phyloP scores from a whole-genome alignment of 2,797 vertebrate species.

The Sebastes umbrosus region DNA sequence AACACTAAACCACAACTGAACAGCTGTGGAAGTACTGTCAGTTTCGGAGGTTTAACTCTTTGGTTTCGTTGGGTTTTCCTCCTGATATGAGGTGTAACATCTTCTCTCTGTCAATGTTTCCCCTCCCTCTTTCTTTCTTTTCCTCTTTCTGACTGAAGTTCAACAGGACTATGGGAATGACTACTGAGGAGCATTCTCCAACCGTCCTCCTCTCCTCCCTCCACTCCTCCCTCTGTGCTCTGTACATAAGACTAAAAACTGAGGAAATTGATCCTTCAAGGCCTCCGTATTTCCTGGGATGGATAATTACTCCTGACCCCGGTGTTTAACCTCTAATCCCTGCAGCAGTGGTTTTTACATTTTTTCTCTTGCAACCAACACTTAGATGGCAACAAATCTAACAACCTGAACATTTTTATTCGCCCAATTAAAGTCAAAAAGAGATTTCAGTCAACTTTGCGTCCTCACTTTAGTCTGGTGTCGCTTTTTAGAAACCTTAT shows the following conservation, averaged over 20 bases:
- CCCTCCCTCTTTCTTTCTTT: slow-evolving; percentile 50
- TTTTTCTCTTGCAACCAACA: not conserved
- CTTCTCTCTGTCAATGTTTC: slow-evolving; percentile 8
- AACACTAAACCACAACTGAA: slow-evolving; percentile 8
- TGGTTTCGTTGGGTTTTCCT: slow-evolving; percentile 54
- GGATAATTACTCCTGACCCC: slow-evolving; percentile 34
- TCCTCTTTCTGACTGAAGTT: slow-evolving; percentile 73
- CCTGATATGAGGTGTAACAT: slow-evolving; percentile 63
- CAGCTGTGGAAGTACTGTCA: slow-evolving; percentile 28
- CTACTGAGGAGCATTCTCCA: slow-evolving; percentile 81
- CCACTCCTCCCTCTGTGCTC: slow-evolving; percentile 28
- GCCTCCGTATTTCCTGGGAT: slow-evolving; percentile 42
- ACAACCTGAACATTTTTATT: not conserved
- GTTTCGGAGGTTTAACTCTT: slow-evolving; percentile 45
- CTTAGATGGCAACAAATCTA: not conserved
- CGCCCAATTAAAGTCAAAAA: not conserved
- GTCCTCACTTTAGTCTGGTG: not conserved
- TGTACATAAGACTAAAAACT: slow-evolving; percentile 51
- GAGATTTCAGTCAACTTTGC: not conserved
- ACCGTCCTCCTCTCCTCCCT: slow-evolving; percentile 52
- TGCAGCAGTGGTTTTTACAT: slow-evolving; percentile 35
- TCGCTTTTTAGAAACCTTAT: not conserved
- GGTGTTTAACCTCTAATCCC: slow-evolving; percentile 45
- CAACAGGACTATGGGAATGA: slow-evolving; percentile 87
- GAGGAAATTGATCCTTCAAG: slow-evolving; percentile 40